Percentiles rank a stretch among this genome's conserved stretches.
phyloP scores from a whole-genome alignment of 92 coral and sea anemone genomes.

The Blastomussa wellsi region DNA sequence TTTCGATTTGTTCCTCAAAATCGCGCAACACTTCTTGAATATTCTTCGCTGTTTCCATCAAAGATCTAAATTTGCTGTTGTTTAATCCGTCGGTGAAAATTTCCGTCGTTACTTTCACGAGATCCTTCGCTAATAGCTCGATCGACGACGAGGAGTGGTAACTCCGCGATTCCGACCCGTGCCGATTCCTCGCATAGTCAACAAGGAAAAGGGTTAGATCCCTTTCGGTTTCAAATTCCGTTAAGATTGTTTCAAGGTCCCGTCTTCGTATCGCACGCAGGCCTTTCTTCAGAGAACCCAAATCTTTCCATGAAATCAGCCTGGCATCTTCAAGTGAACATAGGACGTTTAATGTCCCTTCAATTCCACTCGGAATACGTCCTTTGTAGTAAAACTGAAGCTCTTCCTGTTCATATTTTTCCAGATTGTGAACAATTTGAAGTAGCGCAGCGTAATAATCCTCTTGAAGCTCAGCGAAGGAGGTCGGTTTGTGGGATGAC shows the following conservation, averaged over 20 bases:
- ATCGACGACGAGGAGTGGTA: not conserved
- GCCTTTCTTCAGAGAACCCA: not conserved
- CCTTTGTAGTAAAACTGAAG: constrained; percentile 1
- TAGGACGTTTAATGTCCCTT: not conserved
- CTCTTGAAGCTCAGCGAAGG: not conserved
- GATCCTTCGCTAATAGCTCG: not conserved
- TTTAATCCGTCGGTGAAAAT: not conserved
- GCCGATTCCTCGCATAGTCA: constrained; percentile 3
- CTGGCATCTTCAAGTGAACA: not conserved
- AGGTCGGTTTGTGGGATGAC: not conserved
- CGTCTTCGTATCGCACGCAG: not conserved
- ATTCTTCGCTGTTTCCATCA: not conserved
- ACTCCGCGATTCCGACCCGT: not conserved
- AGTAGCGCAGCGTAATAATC: not conserved
- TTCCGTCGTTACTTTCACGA: not conserved
- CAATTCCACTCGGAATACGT: not conserved
- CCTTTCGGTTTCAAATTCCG: not conserved
- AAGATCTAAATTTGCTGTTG: not conserved
- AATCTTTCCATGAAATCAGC: constrained; percentile 5
- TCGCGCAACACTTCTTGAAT: not conserved
- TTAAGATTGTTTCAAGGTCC: not conserved
- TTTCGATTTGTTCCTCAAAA: constrained; percentile 2
- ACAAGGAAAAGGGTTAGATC: not conserved
- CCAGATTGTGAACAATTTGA: not conserved
- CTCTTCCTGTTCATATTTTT: not conserved